Percentiles rank a stretch among this genome's conserved stretches.
Conservation (phyloP, 2,113 vertebrate species). For the Rhipidura dahli region DNA sequence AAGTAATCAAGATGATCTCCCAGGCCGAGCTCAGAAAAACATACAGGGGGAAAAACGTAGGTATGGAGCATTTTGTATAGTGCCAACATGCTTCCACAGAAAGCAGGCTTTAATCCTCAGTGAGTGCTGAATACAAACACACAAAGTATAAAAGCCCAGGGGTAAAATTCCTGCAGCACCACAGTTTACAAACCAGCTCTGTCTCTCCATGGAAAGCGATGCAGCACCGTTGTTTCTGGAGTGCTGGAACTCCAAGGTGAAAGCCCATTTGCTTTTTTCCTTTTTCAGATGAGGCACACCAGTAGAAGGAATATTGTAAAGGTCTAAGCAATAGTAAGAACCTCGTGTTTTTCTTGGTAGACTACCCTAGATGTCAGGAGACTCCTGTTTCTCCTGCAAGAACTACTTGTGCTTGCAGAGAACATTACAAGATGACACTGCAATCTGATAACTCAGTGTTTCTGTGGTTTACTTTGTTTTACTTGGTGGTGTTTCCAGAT, state of each 20-base stretch:
- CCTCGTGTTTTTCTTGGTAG: background rate
- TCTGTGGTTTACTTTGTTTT: background rate
- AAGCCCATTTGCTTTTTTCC: background rate
- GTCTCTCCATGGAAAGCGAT: background rate
- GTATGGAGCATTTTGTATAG: background rate
- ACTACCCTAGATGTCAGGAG: background rate
- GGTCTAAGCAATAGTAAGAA: background rate
- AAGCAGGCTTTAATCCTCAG: background rate
- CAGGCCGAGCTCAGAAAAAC: background rate
- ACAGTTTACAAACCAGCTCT: background rate
- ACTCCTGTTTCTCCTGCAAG: background rate
- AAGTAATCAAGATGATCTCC: background rate
- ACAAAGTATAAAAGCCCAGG: background rate
- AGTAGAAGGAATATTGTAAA: background rate
- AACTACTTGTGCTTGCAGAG: background rate
- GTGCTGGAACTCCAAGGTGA: background rate
- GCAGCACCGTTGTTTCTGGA: background rate
- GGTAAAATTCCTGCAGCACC: background rate
- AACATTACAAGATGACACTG: background rate
- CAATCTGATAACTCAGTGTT: constrained; percentile 44
- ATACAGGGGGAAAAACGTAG: background rate
- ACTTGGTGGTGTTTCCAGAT: background rate
- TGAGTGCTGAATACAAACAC: background rate
- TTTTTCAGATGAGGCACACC: background rate
- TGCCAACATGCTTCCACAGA: background rate